Evolutionary conservation across 2,113 vertebrate species (phyloP).

Genomic region (Leucoraja erinaceus): DNA sequence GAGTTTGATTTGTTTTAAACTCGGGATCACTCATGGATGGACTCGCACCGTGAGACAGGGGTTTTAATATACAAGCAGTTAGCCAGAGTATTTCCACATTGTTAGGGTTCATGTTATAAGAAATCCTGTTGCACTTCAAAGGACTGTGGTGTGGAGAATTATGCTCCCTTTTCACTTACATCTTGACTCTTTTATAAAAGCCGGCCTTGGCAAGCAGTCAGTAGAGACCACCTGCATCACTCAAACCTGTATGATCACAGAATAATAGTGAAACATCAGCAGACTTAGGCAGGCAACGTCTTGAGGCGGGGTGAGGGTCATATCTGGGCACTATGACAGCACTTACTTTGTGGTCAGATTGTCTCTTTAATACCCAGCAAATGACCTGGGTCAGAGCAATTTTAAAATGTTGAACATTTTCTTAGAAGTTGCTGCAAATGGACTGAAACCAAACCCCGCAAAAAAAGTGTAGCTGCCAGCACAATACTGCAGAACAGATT

Average conservation of each 20-base stretch:
- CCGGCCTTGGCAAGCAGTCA: background rate
- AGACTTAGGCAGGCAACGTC: background rate
- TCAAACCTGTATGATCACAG: background rate
- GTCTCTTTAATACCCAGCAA: background rate
- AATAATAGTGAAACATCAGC: background rate
- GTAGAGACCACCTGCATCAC: background rate
- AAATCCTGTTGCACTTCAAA: constrained; percentile 19
- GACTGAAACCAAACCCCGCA: background rate
- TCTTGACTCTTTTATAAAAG: background rate
- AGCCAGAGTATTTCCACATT: constrained; percentile 35
- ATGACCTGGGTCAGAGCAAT: constrained; percentile 3
- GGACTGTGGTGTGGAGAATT: background rate
- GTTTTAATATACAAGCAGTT: background rate
- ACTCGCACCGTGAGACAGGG: no score
- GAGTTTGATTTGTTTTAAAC: no score
- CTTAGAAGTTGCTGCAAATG: background rate
- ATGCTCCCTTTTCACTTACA: background rate
- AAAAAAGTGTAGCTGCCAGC: background rate
- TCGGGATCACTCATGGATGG: no score
- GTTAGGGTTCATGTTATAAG: background rate
- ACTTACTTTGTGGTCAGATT: background rate
- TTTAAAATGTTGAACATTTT: background rate
- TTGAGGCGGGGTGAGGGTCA: background rate
- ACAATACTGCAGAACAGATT: background rate
- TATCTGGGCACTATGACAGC: background rate